These are phyloP conservation scores for Cinara cedri DNA, from an alignment of 2,888 invertebrate genomes.

Conservation along the genomic window DNA sequence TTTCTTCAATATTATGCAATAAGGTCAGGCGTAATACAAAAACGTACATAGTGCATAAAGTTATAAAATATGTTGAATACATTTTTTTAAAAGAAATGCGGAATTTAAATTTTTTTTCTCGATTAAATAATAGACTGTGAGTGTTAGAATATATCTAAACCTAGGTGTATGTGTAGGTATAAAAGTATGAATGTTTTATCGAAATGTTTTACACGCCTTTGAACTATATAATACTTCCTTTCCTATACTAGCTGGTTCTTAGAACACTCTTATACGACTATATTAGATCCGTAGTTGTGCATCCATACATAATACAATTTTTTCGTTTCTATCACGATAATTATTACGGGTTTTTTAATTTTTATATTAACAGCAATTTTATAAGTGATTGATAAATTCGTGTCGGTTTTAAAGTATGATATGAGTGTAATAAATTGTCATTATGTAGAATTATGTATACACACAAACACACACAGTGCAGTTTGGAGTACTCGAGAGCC, in stretches of 20 bases:
- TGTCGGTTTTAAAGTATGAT: neutral
- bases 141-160: too few relatives aligned
- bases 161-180: too few relatives aligned
- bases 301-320: slow-evolving; percentile 9
- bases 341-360: neutral
- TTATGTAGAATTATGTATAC: slow-evolving; percentile 23
- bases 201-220: slow-evolving; percentile 36
- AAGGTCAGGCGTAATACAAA: neutral
- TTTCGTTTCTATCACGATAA: neutral
- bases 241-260: neutral
- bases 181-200: slow-evolving; percentile 33
- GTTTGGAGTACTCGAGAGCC: slow-evolving; percentile 12
- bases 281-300: neutral
- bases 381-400: slow-evolving; percentile 26
- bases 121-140: too few relatives aligned
- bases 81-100: slow-evolving; percentile 20
- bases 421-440: slow-evolving; percentile 28
- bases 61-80: slow-evolving; percentile 9
- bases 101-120: slow-evolving; percentile 36
- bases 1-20: slow-evolving; percentile 8
- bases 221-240: too few relatives aligned
- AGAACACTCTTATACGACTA: neutral
- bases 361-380: neutral
- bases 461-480: neutral
- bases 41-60: slow-evolving; percentile 30